Evolutionary conservation across 2,888 invertebrate species (phyloP).

Genomic region (Rhaphigaster nebulosa): DNA sequence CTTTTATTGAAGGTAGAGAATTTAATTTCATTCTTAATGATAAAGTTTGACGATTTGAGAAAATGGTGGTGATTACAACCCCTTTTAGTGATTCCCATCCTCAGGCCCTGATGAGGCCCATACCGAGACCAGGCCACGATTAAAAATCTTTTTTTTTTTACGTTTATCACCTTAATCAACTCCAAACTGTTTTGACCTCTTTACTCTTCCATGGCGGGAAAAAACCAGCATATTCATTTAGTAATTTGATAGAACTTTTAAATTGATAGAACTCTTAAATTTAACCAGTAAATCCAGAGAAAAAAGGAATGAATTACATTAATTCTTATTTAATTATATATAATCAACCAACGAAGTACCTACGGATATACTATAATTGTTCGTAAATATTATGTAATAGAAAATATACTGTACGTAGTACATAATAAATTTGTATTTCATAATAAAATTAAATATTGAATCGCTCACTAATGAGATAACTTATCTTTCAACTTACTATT

Average conservation of each 20-base stretch:
- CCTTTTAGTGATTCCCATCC: constrained; percentile 11
- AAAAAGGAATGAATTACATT: not conserved
- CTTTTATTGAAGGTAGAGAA: not conserved
- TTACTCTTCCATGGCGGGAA: not conserved
- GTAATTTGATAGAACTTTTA: not conserved
- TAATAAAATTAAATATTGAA: too few species aligned
- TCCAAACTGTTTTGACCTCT: not conserved
- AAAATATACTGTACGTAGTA: too few species aligned
- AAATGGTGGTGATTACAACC: constrained; percentile 20
- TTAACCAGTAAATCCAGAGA: not conserved
- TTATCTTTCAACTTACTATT: too few species aligned
- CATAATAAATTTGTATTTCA: too few species aligned
- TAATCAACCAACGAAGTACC: too few species aligned
- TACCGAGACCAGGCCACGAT: not conserved
- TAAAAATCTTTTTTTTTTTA: constrained; percentile 13
- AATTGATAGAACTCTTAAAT: not conserved
- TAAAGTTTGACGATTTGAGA: constrained; percentile 12
- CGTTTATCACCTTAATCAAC: constrained; percentile 29
- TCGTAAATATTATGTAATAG: too few species aligned
- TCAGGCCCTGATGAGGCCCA: not conserved
- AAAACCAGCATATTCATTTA: constrained; percentile 7
- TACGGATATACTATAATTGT: too few species aligned
- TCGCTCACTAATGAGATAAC: too few species aligned
- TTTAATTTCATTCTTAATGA: not conserved
- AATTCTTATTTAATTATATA: too few species aligned